phyloP scores from a whole-genome alignment of 2,113 vertebrate species.

The Cichladusa arquata region DNA sequence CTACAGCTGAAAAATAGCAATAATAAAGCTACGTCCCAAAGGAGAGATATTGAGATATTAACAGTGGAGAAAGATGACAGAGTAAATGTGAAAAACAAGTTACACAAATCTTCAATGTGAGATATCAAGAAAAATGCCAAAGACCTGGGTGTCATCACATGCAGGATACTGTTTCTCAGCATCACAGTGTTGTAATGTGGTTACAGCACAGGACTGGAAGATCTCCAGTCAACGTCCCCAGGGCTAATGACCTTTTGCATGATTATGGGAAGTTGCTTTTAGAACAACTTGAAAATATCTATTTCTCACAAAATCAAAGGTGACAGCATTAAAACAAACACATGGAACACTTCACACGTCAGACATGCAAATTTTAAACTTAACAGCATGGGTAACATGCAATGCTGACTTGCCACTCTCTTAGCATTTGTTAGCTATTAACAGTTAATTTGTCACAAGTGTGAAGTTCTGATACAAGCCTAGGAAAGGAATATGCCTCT shows the following conservation, averaged over 20 bases:
- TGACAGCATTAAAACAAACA: slow-evolving; percentile 16
- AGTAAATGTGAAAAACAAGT: slow-evolving; percentile 20
- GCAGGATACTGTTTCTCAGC: neutral
- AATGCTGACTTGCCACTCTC: neutral
- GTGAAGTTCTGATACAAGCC: neutral
- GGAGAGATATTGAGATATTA: neutral
- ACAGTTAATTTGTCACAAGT: neutral
- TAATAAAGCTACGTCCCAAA: neutral
- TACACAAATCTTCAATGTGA: neutral
- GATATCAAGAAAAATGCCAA: neutral
- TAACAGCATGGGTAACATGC: neutral
- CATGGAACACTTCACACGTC: neutral
- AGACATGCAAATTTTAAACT: neutral
- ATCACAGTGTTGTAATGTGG: neutral
- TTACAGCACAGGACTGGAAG: slow-evolving; percentile 19
- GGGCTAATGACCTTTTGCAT: neutral
- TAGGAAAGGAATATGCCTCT: neutral
- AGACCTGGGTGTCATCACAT: neutral
- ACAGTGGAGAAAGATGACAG: neutral
- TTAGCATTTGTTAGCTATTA: neutral
- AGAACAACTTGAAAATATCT: neutral
- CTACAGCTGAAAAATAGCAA: neutral
- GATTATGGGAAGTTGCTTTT: neutral
- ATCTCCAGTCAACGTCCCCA: neutral
- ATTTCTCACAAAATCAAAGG: neutral